Base-by-base conservation (phyloP, 1,140 invertebrate genomes). In the Polypedilum vanderplanki region DNA sequence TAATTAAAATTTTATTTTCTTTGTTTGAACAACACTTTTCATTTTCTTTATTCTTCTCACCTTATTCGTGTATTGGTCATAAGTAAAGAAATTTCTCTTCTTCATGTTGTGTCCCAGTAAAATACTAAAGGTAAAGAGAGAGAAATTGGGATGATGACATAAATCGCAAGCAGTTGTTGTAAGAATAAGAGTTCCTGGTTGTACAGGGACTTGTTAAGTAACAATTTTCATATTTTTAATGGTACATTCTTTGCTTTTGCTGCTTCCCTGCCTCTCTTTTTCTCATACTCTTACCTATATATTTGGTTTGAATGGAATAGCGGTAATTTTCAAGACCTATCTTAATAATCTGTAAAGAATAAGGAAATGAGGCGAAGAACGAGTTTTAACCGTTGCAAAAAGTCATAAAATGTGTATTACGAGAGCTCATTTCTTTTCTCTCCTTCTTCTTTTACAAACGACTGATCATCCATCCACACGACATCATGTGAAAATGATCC, bases 361-460 rank as follows among this genome's bases (percentile, higher is more conserved):
- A 70, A 70, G 65, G 65, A 70, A 70, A 70, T 70, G 17, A 70
- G 65, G 17, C 65, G 17, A 33, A 70, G 65, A 70, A 70, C 65
- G 20, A 70, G 65, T 70, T 70, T 70, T 70, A 70, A 70, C 65
- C 65, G 65, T 70, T 70, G 65, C 65, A 70, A 70, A n/a, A 22
- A 57, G 46, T 57, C 12, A 57, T 57, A 57, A n/a, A 57, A 57
- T 57, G 46, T 57, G 12, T 57, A 57, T 57, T 57, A 57, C 46
- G 46, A 57, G 46, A 57, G 8, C 7, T 57, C 24, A 33, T 33
- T 15, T 57, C 12, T 57, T 46, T 15, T 57, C 12, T 57, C 46
- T 57, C 46, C 10, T 57, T 15, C n/a, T 57, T 46, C 41, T n/a
- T n/a, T n/a, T 46, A 2, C 41, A 9, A 12, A 1, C 41, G 9